These are phyloP conservation scores for Subacronicta megacephala DNA, from an alignment of 2,888 invertebrate genomes.

Conservation along the genomic window DNA sequence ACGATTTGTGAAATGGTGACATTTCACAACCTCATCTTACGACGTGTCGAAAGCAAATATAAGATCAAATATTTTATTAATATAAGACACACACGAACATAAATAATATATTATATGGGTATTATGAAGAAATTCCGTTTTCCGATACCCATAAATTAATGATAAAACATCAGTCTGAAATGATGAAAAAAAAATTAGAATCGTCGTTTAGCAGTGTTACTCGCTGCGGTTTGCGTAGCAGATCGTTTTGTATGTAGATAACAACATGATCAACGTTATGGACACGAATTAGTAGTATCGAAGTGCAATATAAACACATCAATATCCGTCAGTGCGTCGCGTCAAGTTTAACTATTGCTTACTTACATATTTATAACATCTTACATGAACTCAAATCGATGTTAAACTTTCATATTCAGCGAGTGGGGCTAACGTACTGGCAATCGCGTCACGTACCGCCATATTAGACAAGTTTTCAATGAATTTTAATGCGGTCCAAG, in stretches of 20 bases:
- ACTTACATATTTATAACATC: conserved; percentile 69
- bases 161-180: conserved; percentile 1
- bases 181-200: conserved; percentile 14
- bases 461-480: conserved; percentile 78
- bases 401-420: conserved; percentile 68
- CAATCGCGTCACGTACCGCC: conserved; percentile 70
- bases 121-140: conserved; percentile 34
- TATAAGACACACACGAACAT: conserved; percentile 37
- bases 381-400: conserved; percentile 65
- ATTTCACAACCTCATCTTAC: conserved; percentile 38
- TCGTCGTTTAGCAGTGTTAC: conserved; percentile 25
- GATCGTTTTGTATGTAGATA: conserved; percentile 37
- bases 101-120: conserved; percentile 32
- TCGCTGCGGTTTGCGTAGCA: conserved; percentile 33
- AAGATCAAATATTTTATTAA: conserved; percentile 49
- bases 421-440: conserved; percentile 54
- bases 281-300: conserved; percentile 47
- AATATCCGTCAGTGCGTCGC: conserved; percentile 43
- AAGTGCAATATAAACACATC: conserved; percentile 58
- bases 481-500: conserved; percentile 74
- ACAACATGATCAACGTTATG: conserved; percentile 43
- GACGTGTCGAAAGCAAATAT: conserved; percentile 49
- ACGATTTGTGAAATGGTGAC: conserved; percentile 43
- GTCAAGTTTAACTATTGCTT: conserved; percentile 38
- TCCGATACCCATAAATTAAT: conserved; percentile 38